These are phyloP conservation scores for Threskiornis aethiopicus DNA, from an alignment of 2,797 vertebrate genomes.

Conservation along the genomic window DNA sequence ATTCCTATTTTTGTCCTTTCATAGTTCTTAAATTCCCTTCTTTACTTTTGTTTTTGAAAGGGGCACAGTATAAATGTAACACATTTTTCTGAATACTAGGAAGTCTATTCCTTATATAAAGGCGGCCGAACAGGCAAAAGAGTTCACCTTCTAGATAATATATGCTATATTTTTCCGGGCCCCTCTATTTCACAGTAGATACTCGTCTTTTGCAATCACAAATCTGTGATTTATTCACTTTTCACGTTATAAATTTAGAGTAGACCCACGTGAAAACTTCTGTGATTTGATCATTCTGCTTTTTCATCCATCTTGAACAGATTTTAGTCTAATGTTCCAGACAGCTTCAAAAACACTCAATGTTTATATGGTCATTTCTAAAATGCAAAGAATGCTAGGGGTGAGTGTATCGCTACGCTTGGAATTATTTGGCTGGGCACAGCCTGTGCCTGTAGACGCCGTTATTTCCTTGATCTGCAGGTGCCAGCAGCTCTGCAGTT, in stretches of 20 bases:
- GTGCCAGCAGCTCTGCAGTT: not conserved
- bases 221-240: constrained; percentile 4
- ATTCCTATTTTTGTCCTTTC: not conserved
- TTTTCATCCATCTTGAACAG: not conserved
- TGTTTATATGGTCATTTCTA: not conserved
- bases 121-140: not conserved
- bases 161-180: not conserved
- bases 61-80: rapidly evolving
- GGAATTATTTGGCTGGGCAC: not conserved
- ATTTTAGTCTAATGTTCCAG: not conserved
- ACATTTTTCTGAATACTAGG: not conserved
- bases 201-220: not conserved
- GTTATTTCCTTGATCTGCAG: not conserved
- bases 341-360: not conserved
- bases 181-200: not conserved
- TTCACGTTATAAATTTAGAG: not conserved
- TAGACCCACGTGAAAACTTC: not conserved
- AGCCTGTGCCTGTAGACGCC: not conserved
- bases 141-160: not conserved
- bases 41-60: not conserved
- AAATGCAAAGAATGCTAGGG: not conserved
- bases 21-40: not conserved
- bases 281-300: not conserved
- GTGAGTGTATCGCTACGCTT: not conserved
- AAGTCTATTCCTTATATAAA: not conserved